Percentiles rank a stretch among this genome's conserved stretches.
Conservation (phyloP, 2,797 vertebrate genomes). For the Fundulus diaphanus region DNA sequence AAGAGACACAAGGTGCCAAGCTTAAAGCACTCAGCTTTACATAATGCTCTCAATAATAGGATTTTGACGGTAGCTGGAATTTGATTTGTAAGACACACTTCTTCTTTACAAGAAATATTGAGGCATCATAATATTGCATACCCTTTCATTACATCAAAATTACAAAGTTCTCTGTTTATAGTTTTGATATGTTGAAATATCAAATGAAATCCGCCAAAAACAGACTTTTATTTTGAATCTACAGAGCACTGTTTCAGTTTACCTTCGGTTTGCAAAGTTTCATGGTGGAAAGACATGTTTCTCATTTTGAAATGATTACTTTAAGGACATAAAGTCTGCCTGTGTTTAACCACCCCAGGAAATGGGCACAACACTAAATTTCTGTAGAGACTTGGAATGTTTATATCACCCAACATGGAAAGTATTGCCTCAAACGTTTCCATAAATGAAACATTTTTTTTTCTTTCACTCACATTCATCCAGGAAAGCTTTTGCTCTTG, state of each 20-base stretch:
- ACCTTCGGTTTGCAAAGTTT: constrained; percentile 20
- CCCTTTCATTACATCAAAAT: neutral
- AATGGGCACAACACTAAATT: constrained; percentile 58
- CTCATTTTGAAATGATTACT: constrained; percentile 59
- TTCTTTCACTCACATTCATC: constrained; percentile 28
- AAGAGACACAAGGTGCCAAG: neutral
- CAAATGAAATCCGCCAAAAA: constrained; percentile 5
- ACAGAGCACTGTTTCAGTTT: constrained; percentile 7
- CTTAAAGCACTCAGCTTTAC: neutral
- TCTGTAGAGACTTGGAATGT: constrained; percentile 57
- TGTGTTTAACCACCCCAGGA: constrained; percentile 64
- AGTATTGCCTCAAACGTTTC: constrained; percentile 63
- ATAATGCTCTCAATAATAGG: neutral
- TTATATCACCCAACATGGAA: constrained; percentile 73
- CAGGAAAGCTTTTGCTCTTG: constrained; percentile 37
- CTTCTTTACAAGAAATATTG: neutral
- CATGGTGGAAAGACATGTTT: constrained; percentile 39
- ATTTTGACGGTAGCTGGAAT: neutral
- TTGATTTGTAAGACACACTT: neutral
- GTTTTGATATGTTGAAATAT: constrained; percentile 18
- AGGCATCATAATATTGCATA: neutral
- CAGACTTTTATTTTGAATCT: constrained; percentile 12
- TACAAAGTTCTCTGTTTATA: neutral
- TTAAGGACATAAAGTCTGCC: constrained; percentile 53
- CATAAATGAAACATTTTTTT: constrained; percentile 53